phyloP scores from a whole-genome alignment of 2,888 invertebrate species.

The Agrochola litura region DNA sequence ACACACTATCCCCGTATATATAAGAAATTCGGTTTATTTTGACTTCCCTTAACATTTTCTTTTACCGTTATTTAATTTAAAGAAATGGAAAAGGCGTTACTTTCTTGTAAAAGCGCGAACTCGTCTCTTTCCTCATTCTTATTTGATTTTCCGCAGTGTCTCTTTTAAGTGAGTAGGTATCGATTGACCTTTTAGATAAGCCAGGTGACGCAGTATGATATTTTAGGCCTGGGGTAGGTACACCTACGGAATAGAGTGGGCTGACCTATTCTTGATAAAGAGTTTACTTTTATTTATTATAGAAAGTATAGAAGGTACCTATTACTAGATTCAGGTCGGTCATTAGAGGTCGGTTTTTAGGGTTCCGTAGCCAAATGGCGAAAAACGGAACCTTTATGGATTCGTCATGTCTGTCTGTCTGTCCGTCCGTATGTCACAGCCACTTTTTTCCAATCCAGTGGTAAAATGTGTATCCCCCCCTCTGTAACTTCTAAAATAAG shows the following conservation, averaged over 20 bases:
- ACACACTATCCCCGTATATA: not conserved
- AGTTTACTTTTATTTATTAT: constrained; percentile 24
- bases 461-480: too few relatives aligned
- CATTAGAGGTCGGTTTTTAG: not conserved
- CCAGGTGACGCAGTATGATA: constrained; percentile 32
- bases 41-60: not conserved
- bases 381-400: too few relatives aligned
- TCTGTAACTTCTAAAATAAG: too few relatives aligned
- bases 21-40: not conserved
- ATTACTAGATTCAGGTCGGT: not conserved
- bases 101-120: constrained; percentile 16
- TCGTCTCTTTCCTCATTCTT: constrained; percentile 11
- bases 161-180: constrained; percentile 31
- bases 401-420: too few relatives aligned
- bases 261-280: constrained; percentile 32
- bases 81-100: constrained; percentile 10
- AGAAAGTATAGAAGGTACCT: not conserved
- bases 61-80: constrained; percentile 9
- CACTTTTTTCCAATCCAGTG: too few relatives aligned
- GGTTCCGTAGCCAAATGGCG: too few relatives aligned
- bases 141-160: constrained; percentile 32
- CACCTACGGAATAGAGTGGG: constrained; percentile 23
- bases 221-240: constrained; percentile 30
- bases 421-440: too few relatives aligned
- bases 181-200: constrained; percentile 42